phyloP scores from a whole-genome alignment of 2,113 vertebrate species.

The Nerophis ophidion region DNA sequence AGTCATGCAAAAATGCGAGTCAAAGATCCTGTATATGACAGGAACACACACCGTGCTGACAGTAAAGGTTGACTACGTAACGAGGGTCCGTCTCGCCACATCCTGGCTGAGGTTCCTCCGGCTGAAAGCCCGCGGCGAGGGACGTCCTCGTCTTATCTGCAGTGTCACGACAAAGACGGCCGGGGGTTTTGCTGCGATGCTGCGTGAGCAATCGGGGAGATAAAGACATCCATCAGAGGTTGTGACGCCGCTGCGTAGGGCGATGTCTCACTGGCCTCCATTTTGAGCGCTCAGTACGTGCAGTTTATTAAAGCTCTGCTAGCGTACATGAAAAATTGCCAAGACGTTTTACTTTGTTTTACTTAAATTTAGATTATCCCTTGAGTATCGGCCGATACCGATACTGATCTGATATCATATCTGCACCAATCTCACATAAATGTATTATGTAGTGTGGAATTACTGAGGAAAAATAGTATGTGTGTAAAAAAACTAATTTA shows the following conservation, averaged over 20 bases:
- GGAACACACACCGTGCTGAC: conserved; percentile 45
- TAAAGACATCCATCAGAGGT: conserved; percentile 46
- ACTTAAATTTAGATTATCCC: no score
- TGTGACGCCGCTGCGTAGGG: conserved; percentile 40
- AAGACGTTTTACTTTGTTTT: no score
- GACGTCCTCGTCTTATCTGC: conserved; percentile 64
- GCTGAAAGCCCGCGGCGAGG: conserved; percentile 57
- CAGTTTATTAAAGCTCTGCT: no score
- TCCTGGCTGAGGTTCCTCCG: conserved; percentile 54
- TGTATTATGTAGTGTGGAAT: no score
- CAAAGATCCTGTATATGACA: no score
- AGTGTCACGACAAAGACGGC: conserved; percentile 52
- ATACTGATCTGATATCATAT: no score
- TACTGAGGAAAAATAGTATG: no score
- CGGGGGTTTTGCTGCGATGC: conserved; percentile 44
- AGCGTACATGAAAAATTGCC: no score
- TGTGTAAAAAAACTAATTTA: no score
- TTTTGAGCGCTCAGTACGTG: background rate
- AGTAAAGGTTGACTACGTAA: conserved; percentile 52
- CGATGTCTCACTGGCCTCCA: conserved; percentile 32
- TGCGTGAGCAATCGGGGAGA: conserved; percentile 47
- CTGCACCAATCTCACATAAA: no score
- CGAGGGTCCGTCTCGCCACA: conserved; percentile 49
- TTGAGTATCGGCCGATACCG: no score
- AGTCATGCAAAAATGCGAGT: no score